Percentiles rank a stretch among this genome's conserved stretches.
phyloP scores from a whole-genome alignment of 2,888 invertebrate species.

The Cerastis leucographa region DNA sequence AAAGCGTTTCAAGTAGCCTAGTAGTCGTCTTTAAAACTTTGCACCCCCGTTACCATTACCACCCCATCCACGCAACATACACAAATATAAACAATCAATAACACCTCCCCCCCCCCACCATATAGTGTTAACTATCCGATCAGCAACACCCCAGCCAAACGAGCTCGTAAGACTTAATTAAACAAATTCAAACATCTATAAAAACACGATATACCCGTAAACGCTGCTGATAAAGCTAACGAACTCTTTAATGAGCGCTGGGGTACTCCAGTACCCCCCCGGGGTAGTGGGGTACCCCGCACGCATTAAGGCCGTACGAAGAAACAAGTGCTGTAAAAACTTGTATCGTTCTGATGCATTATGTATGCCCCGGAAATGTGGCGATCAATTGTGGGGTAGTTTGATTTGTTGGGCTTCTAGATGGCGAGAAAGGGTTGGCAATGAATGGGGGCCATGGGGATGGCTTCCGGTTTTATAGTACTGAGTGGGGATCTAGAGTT shows the following conservation, averaged over 20 bases:
- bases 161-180: conserved; percentile 71
- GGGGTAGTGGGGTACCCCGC: conserved; percentile 51
- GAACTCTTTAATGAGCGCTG: conserved; percentile 69
- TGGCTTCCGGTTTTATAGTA: conserved; percentile 24
- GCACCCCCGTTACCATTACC: neutral
- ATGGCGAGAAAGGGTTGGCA: conserved; percentile 24
- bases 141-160: conserved; percentile 36
- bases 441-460: conserved; percentile 14
- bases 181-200: conserved; percentile 79
- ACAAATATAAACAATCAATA: conserved; percentile 29
- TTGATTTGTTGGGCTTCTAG: conserved; percentile 53
- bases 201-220: conserved; percentile 69
- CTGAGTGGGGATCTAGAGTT: conserved; percentile 8
- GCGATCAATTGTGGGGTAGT: conserved; percentile 59
- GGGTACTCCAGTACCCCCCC: conserved; percentile 7
- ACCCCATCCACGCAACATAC: neutral
- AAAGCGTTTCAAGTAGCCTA: neutral
- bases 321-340: conserved; percentile 76
- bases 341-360: conserved; percentile 59
- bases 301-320: conserved; percentile 62
- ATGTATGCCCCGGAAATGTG: conserved; percentile 62
- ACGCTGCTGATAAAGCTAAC: conserved; percentile 73
- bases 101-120: neutral
- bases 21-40: neutral
- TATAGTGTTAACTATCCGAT: conserved; percentile 53